Evolutionary conservation across 2,797 vertebrate genomes (phyloP), one percentile per base, ranked within the genome.

Genomic region (Oreortyx pictus): DNA sequence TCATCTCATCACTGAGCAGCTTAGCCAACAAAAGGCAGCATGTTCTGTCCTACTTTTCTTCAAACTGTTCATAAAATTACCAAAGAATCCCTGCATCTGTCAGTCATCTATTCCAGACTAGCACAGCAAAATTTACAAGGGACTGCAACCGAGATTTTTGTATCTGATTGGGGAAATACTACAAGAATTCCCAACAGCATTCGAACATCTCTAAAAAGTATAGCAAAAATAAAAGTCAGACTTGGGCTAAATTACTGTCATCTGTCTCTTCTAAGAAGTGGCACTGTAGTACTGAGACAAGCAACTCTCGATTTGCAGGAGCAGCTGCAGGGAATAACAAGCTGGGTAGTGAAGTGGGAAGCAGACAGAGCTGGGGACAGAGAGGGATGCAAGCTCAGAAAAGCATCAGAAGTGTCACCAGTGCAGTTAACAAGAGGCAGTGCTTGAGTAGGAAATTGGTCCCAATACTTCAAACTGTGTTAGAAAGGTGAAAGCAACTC

Each of bases 151-250:
- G 2, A 12, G 16, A 61, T 65, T 90, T 94, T 82, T 86, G 22
- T 14, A 79, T 14, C 14, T 3, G 6, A 19, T 8, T 65, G 37
- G 35, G 54, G 61, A 93, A 92, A 74, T 43, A 75, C 5, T 29
- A 16, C 12, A 15, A 35, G 56, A 73, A 47, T n/a, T 56, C 35
- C 31, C 44, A 71, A n/a, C 1, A 12, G 17, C 65, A 89, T 85
- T 74, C 65, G 85, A 90, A 73, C 11, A 37, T 86, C 74, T 67
- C 67, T 68, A 67, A 59, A 54, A 88, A 84, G 16, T 54, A 33
- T 33, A 93, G 33, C 24, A 86, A 82, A 91, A 91, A 39, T 43
- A 76, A 33, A 92, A 92, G n/a, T 50, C n/a, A 77, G 72, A 74
- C 2, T 2, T 46, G 37, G 39, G 56, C 57, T 72, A 79, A 80